phyloP scores from a whole-genome alignment of 2,113 vertebrate species.

The Alethe diademata region DNA sequence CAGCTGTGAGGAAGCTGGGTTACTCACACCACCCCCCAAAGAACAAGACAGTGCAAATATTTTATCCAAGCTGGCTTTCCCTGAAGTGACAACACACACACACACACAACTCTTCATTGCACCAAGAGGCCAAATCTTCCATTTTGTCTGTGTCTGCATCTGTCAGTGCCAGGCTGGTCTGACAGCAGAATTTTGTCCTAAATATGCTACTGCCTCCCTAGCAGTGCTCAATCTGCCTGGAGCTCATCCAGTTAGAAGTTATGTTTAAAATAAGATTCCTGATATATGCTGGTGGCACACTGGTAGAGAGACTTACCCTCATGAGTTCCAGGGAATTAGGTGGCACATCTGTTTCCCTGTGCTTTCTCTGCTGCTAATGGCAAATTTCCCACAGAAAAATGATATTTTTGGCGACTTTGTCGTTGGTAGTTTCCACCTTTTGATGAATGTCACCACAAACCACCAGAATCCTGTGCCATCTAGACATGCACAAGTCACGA shows the following conservation, averaged over 20 bases:
- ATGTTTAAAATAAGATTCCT: background rate
- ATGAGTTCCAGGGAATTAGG: background rate
- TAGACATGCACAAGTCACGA: fast-evolving
- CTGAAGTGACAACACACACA: background rate
- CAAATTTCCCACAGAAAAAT: background rate
- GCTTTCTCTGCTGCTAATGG: background rate
- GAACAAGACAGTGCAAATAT: background rate
- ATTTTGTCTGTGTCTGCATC: background rate
- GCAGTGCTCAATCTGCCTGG: background rate
- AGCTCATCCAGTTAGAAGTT: background rate
- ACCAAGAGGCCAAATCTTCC: background rate
- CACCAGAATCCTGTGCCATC: background rate
- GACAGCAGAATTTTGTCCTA: background rate
- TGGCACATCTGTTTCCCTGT: background rate
- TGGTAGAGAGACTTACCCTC: background rate
- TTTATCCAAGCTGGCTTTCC: background rate
- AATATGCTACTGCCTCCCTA: background rate
- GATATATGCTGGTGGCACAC: background rate
- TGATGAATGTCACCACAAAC: background rate
- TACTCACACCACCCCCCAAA: background rate
- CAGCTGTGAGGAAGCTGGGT: background rate
- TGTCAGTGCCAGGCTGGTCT: background rate
- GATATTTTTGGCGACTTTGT: background rate
- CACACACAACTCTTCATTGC: background rate
- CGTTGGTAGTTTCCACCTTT: background rate